A percentile compares a stretch with the other conserved stretches of the same genome.
Evolutionary conservation across 2,113 vertebrate species (phyloP).

Genomic region (Pitta sordida): DNA sequence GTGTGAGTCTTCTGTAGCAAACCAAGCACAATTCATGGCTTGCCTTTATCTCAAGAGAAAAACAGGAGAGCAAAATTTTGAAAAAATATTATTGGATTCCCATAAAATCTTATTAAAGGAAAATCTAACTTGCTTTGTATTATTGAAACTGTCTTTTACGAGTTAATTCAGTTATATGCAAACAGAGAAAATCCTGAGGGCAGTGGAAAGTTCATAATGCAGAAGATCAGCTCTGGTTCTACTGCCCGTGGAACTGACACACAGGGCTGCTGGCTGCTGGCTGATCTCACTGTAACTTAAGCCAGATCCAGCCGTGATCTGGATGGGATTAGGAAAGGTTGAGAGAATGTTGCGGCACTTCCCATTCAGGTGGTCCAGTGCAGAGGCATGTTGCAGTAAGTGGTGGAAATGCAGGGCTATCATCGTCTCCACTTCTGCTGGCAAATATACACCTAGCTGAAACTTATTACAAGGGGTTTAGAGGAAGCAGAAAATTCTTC

Average conservation of each 20-base stretch:
- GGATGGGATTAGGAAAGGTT: neutral
- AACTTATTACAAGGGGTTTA: neutral
- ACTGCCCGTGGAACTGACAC: neutral
- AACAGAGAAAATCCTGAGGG: neutral
- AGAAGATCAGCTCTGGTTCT: neutral
- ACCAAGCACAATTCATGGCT: neutral
- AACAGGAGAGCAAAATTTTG: neutral
- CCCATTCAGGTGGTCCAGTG: fast-evolving
- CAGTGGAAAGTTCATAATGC: neutral
- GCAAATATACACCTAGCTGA: neutral
- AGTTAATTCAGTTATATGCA: neutral
- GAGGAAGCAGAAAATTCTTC: neutral
- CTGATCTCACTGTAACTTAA: neutral
- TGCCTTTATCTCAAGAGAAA: neutral
- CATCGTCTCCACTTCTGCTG: neutral
- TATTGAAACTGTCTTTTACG: neutral
- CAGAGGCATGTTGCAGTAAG: too few species aligned
- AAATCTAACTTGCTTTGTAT: neutral
- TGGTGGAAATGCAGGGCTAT: neutral
- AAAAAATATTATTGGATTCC: neutral
- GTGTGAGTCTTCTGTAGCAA: neutral
- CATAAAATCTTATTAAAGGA: neutral
- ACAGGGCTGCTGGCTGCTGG: neutral
- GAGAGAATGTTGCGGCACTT: fast-evolving
- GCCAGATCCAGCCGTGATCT: neutral